Conservation (phyloP, 2,113 vertebrate genomes). For the Columba livia region DNA sequence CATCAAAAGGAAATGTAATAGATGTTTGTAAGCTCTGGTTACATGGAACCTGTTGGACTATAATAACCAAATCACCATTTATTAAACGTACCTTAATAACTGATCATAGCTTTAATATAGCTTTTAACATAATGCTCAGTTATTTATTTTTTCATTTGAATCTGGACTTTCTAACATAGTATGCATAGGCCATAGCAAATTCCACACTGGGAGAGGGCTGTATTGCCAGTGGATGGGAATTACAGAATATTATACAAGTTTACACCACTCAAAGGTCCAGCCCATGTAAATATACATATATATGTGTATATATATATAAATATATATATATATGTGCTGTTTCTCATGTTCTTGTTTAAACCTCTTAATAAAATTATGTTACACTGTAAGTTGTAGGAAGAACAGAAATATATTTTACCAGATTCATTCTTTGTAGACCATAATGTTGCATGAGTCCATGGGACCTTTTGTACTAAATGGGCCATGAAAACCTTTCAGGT, state of each 20-base stretch:
- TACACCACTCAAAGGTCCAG: neutral
- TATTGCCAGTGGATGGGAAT: neutral
- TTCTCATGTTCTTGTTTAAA: neutral
- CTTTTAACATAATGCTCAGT: neutral
- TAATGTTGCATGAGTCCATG: neutral
- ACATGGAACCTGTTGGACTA: constrained; percentile 37
- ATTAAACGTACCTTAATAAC: constrained; percentile 30
- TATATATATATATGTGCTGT: neutral
- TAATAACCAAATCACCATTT: constrained; percentile 1
- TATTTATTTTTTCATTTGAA: constrained; percentile 40
- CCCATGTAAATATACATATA: neutral
- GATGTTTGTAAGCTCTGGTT: constrained; percentile 48
- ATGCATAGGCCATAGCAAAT: neutral
- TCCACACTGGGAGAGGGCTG: neutral
- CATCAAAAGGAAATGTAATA: constrained; percentile 47
- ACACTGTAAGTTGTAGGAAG: neutral
- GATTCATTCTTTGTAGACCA: neutral
- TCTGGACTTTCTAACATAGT: neutral
- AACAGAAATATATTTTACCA: neutral
- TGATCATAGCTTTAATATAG: neutral
- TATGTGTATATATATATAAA: neutral
- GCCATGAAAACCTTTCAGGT: neutral
- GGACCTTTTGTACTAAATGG: neutral
- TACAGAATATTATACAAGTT: neutral
- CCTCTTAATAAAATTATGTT: neutral